Percentiles rank a stretch among this genome's conserved stretches.
Evolutionary conservation across 2,797 vertebrate species (phyloP).

Genomic region (Tarsius wallacei): DNA sequence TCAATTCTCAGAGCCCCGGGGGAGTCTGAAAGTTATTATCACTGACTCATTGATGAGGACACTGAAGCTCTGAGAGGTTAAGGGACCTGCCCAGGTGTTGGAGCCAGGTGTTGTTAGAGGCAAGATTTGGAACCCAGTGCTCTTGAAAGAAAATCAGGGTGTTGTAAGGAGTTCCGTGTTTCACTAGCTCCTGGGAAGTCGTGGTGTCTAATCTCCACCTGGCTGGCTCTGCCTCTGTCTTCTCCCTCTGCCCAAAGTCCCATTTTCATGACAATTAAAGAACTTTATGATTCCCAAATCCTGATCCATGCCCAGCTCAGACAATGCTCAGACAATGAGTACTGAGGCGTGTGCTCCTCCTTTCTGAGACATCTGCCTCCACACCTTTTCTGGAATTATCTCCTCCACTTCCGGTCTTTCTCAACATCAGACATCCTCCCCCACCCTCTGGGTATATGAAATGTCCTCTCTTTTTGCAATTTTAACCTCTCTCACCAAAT

Average conservation of each 20-base stretch:
- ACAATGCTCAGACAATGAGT: not conserved
- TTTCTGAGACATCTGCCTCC: fast-evolving
- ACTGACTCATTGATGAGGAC: not conserved
- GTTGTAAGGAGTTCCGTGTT: not conserved
- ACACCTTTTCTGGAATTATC: not conserved
- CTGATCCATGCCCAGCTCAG: not conserved
- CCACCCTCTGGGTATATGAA: fast-evolving
- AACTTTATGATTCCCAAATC: too few species aligned
- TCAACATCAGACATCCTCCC: not conserved
- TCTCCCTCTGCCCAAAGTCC: fast-evolving
- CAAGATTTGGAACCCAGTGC: not conserved
- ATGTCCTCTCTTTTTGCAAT: not conserved
- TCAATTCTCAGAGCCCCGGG: not conserved
- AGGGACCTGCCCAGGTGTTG: not conserved
- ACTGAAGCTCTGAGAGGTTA: not conserved
- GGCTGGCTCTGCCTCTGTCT: fast-evolving
- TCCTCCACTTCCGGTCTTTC: not conserved
- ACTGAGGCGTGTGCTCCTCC: fast-evolving
- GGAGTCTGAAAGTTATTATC: not conserved
- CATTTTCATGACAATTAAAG: not conserved
- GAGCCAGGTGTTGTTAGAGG: not conserved
- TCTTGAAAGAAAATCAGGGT: not conserved
- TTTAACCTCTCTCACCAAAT: too few species aligned
- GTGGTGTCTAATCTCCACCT: not conserved
- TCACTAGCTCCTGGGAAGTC: not conserved